These are phyloP conservation scores for Diogma glabrata DNA, from an alignment of 2,888 invertebrate species.

Conservation along the genomic window DNA sequence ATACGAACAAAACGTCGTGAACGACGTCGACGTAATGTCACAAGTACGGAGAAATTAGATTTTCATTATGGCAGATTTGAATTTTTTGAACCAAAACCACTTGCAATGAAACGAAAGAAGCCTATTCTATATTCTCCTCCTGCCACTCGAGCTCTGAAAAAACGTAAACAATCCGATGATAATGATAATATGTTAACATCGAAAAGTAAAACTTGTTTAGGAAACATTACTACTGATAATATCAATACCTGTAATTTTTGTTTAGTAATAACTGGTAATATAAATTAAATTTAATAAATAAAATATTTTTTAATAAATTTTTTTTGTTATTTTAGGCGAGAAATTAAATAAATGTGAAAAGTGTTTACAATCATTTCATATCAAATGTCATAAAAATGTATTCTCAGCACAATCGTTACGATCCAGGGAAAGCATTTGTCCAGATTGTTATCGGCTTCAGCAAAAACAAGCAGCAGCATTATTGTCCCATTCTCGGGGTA, in stretches of 20 bases:
- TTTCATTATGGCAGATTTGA: conserved; percentile 34
- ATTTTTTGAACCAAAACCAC: conserved; percentile 9
- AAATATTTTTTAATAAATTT: neutral
- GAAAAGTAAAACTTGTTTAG: too few relatives aligned
- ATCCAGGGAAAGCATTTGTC: conserved; percentile 14
- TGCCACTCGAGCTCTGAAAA: conserved; percentile 22
- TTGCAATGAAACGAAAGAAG: conserved; percentile 20
- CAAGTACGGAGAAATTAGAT: conserved; percentile 31
- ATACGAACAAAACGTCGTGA: conserved; percentile 33
- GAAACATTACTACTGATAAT: too few relatives aligned
- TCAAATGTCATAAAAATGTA: conserved; percentile 22
- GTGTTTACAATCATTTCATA: conserved; percentile 24
- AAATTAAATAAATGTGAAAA: conserved; percentile 22
- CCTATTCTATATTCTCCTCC: conserved; percentile 30
- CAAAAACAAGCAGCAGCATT: neutral
- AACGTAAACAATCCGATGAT: conserved; percentile 10
- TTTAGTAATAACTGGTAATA: too few relatives aligned
- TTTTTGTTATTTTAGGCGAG: conserved; percentile 11
- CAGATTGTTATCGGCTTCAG: conserved; percentile 14
- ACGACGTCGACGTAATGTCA: conserved; percentile 31
- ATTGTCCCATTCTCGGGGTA: conserved; percentile 4
- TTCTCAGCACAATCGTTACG: conserved; percentile 15
- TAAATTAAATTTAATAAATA: neutral
- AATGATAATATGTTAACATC: conserved; percentile 13
- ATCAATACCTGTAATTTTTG: too few relatives aligned